Evolutionary conservation across 2,797 vertebrate species (phyloP).

Genomic region (Gallirallus australis): DNA sequence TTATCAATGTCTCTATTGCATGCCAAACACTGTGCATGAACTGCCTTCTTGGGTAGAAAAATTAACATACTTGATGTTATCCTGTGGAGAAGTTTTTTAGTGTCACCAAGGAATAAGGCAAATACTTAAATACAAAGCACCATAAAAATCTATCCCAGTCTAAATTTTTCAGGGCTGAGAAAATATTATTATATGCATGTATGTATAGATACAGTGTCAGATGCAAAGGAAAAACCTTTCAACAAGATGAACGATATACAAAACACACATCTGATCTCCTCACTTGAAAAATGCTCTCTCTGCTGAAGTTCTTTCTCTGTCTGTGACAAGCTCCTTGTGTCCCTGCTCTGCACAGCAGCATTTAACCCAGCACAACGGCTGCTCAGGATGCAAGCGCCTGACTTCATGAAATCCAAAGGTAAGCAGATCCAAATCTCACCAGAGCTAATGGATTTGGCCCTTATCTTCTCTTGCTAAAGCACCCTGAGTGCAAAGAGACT

Average conservation of each 20-base stretch:
- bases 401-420: slow-evolving; percentile 47
- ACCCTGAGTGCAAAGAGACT: slow-evolving; percentile 31
- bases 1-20: not conserved
- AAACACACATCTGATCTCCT: not conserved
- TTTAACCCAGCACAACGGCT: not conserved
- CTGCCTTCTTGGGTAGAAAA: not conserved
- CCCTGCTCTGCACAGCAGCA: not conserved
- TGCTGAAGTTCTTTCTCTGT: not conserved
- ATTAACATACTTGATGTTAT: slow-evolving; percentile 8
- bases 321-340: rapidly evolving
- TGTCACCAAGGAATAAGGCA: not conserved
- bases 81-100: not conserved
- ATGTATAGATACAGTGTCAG: not conserved
- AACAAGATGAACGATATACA: not conserved
- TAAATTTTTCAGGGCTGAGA: not conserved
- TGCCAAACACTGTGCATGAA: not conserved
- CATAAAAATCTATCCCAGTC: not conserved
- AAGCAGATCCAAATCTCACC: slow-evolving; percentile 61
- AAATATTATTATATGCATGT: not conserved
- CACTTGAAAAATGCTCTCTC: not conserved
- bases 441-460: slow-evolving; percentile 55
- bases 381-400: not conserved
- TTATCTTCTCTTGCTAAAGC: slow-evolving; percentile 52
- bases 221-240: slow-evolving; percentile 26
- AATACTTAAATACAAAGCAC: slow-evolving; percentile 11